Percentiles rank a stretch among this genome's conserved stretches.
These are phyloP conservation scores for Melinaea marsaeus DNA, from an alignment of 2,888 invertebrate genomes.

Conservation along the genomic window DNA sequence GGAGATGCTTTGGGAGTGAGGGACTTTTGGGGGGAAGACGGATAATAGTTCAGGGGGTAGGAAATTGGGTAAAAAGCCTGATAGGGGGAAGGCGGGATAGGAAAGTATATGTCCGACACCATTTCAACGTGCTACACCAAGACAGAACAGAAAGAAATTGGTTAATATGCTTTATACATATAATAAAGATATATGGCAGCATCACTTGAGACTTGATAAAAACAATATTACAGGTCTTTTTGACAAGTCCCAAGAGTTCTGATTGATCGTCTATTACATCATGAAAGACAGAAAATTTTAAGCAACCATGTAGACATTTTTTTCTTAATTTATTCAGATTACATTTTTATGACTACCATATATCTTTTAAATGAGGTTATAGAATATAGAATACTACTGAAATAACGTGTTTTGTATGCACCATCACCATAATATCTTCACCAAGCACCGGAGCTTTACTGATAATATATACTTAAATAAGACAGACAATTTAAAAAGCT, in stretches of 20 bases:
- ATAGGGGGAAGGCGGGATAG: constrained; percentile 70
- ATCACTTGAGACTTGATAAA: background rate
- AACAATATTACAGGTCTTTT: background rate
- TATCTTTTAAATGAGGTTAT: constrained; percentile 28
- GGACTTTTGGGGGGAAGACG: constrained; percentile 52
- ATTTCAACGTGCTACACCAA: constrained; percentile 84
- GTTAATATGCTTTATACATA: constrained; percentile 53
- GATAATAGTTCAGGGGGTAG: constrained; percentile 72
- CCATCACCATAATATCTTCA: constrained; percentile 57
- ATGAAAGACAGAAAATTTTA: no score
- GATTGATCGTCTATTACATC: background rate
- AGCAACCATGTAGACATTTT: no score
- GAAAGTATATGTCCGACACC: constrained; percentile 86
- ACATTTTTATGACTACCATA: constrained; percentile 11
- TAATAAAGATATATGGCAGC: constrained; percentile 9
- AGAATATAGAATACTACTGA: constrained; percentile 35
- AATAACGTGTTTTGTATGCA: constrained; percentile 58
- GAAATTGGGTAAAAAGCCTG: constrained; percentile 69
- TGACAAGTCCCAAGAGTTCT: background rate
- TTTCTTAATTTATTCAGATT: no score
- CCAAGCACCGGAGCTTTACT: constrained; percentile 59
- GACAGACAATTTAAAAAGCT: constrained; percentile 16
- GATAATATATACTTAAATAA: constrained; percentile 42
- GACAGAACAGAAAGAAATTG: constrained; percentile 72
- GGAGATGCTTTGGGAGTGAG: constrained; percentile 58